Conservation (phyloP, 2,888 invertebrate species). For the Mycalesis mineus region DNA sequence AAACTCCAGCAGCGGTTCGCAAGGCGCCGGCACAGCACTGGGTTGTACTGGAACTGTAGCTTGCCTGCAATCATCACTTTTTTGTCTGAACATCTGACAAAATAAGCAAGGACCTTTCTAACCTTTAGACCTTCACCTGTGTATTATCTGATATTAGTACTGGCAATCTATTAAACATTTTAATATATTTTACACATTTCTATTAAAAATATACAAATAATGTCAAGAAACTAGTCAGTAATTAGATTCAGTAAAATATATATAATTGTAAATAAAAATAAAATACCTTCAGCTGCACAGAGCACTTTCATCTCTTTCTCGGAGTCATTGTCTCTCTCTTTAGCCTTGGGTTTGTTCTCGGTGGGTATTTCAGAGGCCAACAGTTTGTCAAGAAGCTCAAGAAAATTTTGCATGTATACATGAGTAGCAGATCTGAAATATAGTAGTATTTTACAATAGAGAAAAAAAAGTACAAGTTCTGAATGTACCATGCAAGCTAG, state of each 20-base stretch:
- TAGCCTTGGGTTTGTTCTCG: constrained; percentile 57
- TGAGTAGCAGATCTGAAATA: constrained; percentile 69
- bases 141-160: too few relatives aligned
- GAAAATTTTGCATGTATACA: constrained; percentile 80
- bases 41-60: constrained; percentile 79
- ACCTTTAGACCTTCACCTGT: too few relatives aligned
- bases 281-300: constrained; percentile 59
- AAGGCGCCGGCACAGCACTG: constrained; percentile 64
- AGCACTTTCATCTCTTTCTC: constrained; percentile 60
- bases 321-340: constrained; percentile 48
- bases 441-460: not conserved
- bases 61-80: constrained; percentile 45
- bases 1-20: constrained; percentile 87
- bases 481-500: too few relatives aligned
- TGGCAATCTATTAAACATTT: too few relatives aligned
- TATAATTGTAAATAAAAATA: not conserved
- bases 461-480: too few relatives aligned
- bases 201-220: too few relatives aligned
- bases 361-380: constrained; percentile 70
- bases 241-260: not conserved
- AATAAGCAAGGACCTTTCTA: too few relatives aligned
- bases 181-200: too few relatives aligned
- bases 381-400: constrained; percentile 80
- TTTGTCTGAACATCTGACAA: too few relatives aligned
- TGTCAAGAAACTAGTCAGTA: too few relatives aligned